phyloP scores from a whole-genome alignment of 2,888 invertebrate species.

The Drosophila seclusa region DNA sequence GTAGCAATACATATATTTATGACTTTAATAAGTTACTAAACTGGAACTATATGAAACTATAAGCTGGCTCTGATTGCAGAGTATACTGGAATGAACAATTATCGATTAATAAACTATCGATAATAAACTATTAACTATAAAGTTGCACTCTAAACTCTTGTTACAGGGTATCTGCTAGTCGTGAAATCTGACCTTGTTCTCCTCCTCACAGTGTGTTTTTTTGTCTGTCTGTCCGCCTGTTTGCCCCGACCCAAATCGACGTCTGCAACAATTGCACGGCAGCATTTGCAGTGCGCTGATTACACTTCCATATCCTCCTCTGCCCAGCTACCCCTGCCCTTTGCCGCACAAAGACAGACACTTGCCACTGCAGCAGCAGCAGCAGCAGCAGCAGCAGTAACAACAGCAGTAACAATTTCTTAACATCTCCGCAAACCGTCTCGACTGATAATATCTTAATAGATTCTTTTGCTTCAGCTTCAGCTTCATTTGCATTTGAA shows the following conservation, averaged over 20 bases:
- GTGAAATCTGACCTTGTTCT: not conserved
- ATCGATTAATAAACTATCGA: not conserved
- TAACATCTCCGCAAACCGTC: slow-evolving; percentile 17
- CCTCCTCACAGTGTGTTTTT: slow-evolving; percentile 12
- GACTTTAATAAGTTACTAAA: not conserved
- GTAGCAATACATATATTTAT: not conserved
- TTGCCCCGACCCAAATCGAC: slow-evolving; percentile 70
- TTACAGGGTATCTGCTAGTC: not conserved
- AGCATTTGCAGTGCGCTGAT: slow-evolving; percentile 55
- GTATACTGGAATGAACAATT: not conserved
- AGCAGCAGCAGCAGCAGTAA: slow-evolving; percentile 12
- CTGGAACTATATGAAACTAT: not conserved
- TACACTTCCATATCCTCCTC: slow-evolving; percentile 27
- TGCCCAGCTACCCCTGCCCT: not conserved
- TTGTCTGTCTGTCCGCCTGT: slow-evolving; percentile 21
- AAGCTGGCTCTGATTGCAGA: not conserved
- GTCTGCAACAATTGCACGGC: slow-evolving; percentile 75
- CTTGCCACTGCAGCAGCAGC: slow-evolving; percentile 4
- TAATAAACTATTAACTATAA: too few species aligned
- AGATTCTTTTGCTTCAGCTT: slow-evolving; percentile 71
- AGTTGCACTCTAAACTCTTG: not conserved
- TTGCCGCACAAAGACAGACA: not conserved
- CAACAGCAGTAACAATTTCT: slow-evolving; percentile 40
- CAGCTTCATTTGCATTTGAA: slow-evolving; percentile 75
- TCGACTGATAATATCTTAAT: slow-evolving; percentile 76